Evolutionary conservation across 2,888 invertebrate genomes (phyloP).

Genomic region (Lasius platythorax): DNA sequence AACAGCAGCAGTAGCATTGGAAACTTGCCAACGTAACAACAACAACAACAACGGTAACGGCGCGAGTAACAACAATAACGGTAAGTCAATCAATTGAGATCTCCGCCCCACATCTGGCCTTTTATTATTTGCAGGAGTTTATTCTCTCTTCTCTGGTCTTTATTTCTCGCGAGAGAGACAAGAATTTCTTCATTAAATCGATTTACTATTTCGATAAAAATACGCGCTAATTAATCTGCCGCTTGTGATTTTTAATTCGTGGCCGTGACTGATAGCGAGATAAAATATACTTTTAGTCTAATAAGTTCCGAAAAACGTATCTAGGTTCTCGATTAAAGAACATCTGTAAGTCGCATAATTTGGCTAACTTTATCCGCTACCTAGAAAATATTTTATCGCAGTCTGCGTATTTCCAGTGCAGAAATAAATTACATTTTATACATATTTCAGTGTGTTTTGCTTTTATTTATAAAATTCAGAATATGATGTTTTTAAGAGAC

Average conservation of each 20-base stretch:
- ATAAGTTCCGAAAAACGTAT: not conserved
- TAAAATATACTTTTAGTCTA: not conserved
- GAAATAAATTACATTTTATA: not conserved
- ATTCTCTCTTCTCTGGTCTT: not conserved
- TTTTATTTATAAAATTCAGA: not conserved
- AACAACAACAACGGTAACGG: slow-evolving; percentile 77
- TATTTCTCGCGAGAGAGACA: not conserved
- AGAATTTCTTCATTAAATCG: not conserved
- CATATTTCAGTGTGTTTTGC: not conserved
- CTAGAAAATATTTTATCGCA: not conserved
- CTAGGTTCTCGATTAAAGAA: not conserved
- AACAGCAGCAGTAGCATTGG: slow-evolving; percentile 83
- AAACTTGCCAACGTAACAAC: slow-evolving; percentile 84
- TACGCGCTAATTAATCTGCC: not conserved
- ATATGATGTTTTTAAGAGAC: not conserved
- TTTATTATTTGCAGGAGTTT: not conserved
- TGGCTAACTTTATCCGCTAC: not conserved
- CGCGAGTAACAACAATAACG: slow-evolving; percentile 79
- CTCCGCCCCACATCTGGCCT: slow-evolving; percentile 70
- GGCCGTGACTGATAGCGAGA: not conserved
- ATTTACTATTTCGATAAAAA: not conserved
- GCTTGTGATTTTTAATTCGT: not conserved
- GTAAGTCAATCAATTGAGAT: slow-evolving; percentile 79
- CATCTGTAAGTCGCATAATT: not conserved
- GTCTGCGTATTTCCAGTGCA: not conserved